Base-by-base conservation (phyloP, 2,113 vertebrate genomes). In the Myiopsitta monachus region DNA sequence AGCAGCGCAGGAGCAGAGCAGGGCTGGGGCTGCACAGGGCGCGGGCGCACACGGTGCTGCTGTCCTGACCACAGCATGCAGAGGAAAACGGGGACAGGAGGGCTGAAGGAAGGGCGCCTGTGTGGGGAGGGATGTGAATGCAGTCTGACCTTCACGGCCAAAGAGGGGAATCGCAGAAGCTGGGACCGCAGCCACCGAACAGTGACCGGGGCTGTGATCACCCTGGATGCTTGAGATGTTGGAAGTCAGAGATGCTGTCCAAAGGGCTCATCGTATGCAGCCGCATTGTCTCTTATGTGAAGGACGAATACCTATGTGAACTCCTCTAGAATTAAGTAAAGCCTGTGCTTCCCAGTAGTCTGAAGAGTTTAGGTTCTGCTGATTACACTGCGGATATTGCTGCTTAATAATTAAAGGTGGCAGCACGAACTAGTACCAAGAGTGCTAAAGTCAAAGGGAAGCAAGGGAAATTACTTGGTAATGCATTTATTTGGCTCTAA, bases 201-300 rank as follows among this genome's bases (percentile, higher is more conserved):
- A 6, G 43, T 2, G 36, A 2, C 2, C 24, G 12, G 75, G 44
- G 80, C 46, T 19, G 4, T n/a, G 23, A 9, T 30, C 16, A 31
- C 61, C 17, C 44, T 3, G 3, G 18, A 15, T 2, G 36, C 5
- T 0, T 0, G 19, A 38, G n/a, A 24, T 3, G 21, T 14, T 52
- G 17, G 26, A 6, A 30, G 57, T 18, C 27, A 41, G 54, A 67
- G 43, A 3, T 21, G 52, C 27, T 28, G 30, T 52, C 57, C 59
- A 23, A 44, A 68, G 30, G 27, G 39, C 41, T 66, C 61, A 4
- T 31, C 6, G 0, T 11, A 7, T 6, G 57, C 54, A 11, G 36
- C 18, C 47, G 22, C 30, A 17, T 9, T 16, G n/a, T 52, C 62
- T 36, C 26, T 82, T n/a, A 61, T 18, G 8, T 21, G 70, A 46